Conservation (phyloP, 1,140 invertebrate genomes). For the Meloidogyne floridensis region DNA sequence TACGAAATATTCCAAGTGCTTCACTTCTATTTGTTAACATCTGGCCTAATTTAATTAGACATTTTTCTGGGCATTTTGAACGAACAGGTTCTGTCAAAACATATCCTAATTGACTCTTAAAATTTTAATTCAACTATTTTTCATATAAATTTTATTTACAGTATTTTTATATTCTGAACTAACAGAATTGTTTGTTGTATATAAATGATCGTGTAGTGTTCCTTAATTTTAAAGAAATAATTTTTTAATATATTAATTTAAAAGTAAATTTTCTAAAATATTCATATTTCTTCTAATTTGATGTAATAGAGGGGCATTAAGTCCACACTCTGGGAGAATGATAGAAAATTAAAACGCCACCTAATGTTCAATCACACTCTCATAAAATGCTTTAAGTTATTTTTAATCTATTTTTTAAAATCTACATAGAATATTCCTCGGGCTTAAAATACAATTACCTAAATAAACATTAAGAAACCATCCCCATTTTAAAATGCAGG, state of each 20-base stretch:
- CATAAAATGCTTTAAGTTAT: no score
- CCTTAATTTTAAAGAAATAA: not conserved
- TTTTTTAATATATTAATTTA: not conserved
- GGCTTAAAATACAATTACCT: no score
- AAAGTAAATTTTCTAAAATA: no score
- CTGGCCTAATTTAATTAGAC: not conserved
- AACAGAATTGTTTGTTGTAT: not conserved
- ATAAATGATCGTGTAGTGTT: conserved; percentile 2
- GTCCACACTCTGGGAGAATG: no score
- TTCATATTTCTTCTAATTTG: no score
- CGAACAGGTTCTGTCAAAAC: not conserved
- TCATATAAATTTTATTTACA: not conserved
- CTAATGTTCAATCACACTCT: no score
- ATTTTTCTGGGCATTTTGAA: not conserved
- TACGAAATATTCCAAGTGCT: conserved; percentile 4
- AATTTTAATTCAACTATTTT: not conserved
- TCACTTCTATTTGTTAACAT: conserved; percentile 1
- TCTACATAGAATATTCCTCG: no score
- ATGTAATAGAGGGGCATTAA: no score
- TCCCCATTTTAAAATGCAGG: no score
- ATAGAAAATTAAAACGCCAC: no score
- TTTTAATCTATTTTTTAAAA: no score
- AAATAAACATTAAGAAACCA: no score
- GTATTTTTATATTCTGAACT: not conserved
- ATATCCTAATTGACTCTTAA: not conserved